phyloP scores from a whole-genome alignment of 35 echinoderm and acorn worm species.

The Lytechinus pictus region DNA sequence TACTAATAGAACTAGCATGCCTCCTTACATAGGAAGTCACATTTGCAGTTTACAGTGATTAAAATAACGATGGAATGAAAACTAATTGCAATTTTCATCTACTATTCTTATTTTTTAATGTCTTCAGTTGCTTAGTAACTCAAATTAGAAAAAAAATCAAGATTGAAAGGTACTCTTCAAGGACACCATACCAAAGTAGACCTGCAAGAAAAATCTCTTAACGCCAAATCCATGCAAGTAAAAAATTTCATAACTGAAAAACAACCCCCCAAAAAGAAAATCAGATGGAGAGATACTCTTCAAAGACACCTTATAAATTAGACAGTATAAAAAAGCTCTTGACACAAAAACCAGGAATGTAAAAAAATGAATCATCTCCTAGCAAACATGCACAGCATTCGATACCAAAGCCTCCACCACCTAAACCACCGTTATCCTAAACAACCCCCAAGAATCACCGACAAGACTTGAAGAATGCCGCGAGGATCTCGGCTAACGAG shows the following conservation, averaged over 20 bases:
- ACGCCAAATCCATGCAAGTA: not conserved
- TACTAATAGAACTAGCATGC: no score
- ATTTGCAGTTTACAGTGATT: no score
- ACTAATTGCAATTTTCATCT: no score
- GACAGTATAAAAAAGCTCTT: not conserved
- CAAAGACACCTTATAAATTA: not conserved
- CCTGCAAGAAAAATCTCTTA: not conserved
- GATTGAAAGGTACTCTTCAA: not conserved
- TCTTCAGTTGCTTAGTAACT: not conserved
- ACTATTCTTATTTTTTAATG: no score
- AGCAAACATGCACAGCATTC: not conserved
- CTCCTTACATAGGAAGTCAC: no score
- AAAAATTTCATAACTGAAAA: no score
- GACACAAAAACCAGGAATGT: not conserved
- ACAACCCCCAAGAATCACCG: not conserved
- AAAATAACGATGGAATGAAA: no score
- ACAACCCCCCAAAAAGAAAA: not conserved
- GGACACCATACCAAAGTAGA: not conserved
- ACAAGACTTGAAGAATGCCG: not conserved
- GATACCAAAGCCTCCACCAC: not conserved
- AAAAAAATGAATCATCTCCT: not conserved
- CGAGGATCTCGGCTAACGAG: slow-evolving; percentile 27
- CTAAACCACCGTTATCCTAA: not conserved
- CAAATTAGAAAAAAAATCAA: not conserved
- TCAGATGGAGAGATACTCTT: not conserved